Evolutionary conservation across 2,888 invertebrate genomes (phyloP), one percentile per base, ranked within the genome.

Genomic region (Chrysodeixis includens): DNA sequence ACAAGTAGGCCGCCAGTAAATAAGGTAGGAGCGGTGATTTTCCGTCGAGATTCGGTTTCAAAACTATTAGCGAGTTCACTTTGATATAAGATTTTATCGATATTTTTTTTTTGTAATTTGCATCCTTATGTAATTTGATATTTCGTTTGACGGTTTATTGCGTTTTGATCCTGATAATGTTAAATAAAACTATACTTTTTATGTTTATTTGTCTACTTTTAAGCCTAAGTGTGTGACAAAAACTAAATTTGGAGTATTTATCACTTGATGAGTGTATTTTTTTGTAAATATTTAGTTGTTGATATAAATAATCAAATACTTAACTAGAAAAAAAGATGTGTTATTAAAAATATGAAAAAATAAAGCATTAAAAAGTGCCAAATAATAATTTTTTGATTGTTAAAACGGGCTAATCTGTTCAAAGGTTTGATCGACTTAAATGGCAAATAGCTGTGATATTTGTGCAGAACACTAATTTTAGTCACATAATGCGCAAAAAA

Each of bases 1-100:
- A 86, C 82, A 87, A 87, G 79, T 84, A 81, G 87, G 84, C 78
- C 83, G 73, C 76, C 69, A 77, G 78, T 74, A 76, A 83, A 76
- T 76, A 76, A 73, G 66, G 71, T 72, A 71, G 75, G 63, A 76
- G 71, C 67, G 62, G 64, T 71, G 76, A 80, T 81, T 78, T 71
- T 66, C 73, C 73, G 60, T 61, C 57, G 59, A 61, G 79, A 80
- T 78, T 79, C 71, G 66, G 67, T 80, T 76, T 74, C 71, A 66
- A 68, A 59, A 67, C 55, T 62, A 63, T 68, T 82, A 79, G 58
- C 72, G 63, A 57, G 69, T 68, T 26, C 62, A 66, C 56, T 65
- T 61, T 66, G 63, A 74, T 78, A 54, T 71, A 57, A 66, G 66
- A 69, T 74, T 66, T 65, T 71, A 70, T 71, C 64, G 60, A 62